Evolutionary conservation across 2,888 invertebrate species (phyloP).

Genomic region (Cacoxenus indagator): DNA sequence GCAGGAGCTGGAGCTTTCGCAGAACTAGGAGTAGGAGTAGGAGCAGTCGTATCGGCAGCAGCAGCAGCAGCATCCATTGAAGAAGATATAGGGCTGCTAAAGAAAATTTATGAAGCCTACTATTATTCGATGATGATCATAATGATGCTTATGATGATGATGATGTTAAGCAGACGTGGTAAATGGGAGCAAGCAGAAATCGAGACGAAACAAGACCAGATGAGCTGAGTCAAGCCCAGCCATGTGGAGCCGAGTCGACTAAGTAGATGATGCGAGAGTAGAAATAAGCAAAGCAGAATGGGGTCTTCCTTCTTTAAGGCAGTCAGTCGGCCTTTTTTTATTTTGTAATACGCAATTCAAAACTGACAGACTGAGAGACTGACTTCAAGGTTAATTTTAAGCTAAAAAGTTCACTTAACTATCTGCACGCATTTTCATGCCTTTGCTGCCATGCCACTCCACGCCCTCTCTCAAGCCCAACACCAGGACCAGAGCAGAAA

Average conservation of each 20-base stretch:
- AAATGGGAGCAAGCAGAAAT: background rate
- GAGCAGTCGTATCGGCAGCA: background rate
- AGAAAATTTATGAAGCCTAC: slow-evolving; percentile 62
- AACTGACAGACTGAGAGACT: background rate
- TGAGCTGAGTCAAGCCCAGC: background rate
- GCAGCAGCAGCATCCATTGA: background rate
- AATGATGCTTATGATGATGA: slow-evolving; percentile 8
- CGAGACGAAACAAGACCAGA: background rate
- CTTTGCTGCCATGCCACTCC: background rate
- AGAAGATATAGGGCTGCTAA: slow-evolving; percentile 34
- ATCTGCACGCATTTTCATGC: slow-evolving; percentile 60
- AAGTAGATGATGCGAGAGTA: slow-evolving; percentile 4
- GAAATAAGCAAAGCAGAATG: background rate
- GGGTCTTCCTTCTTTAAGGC: background rate
- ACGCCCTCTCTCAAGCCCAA: background rate
- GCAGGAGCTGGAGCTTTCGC: background rate
- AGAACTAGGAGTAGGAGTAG: too few relatives aligned
- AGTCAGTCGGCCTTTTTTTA: background rate
- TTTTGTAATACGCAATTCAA: too few relatives aligned
- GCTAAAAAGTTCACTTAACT: slow-evolving; percentile 50
- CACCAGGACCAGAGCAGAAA: background rate
- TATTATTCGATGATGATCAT: slow-evolving; percentile 38
- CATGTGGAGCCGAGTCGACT: background rate
- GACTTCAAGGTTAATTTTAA: slow-evolving; percentile 59
- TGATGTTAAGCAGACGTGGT: slow-evolving; percentile 42